Conservation (phyloP, 1,140 invertebrate species). For the Andricus grossulariae region DNA sequence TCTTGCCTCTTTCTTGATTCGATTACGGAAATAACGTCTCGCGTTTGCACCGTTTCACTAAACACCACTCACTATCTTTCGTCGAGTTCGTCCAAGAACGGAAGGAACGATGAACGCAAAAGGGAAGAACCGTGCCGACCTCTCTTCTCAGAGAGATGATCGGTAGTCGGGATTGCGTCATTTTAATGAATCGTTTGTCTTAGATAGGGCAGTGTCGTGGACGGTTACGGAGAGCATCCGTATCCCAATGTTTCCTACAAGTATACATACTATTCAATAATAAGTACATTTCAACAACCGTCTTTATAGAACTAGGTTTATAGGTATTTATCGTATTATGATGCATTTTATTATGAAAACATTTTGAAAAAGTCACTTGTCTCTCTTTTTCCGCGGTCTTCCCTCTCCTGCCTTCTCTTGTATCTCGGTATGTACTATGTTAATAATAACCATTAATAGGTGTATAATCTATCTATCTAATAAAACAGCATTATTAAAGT, state of each 20-base stretch:
- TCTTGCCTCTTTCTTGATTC: conserved; percentile 4
- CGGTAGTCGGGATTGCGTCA: neutral
- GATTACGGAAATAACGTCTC: conserved; percentile 14
- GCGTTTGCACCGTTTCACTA: conserved; percentile 26
- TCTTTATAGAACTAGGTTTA: conserved; percentile 69
- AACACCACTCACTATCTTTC: conserved; percentile 30
- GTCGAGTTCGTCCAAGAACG: neutral
- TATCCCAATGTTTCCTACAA: conserved; percentile 72
- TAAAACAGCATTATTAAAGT: conserved; percentile 79
- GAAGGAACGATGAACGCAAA: conserved; percentile 8
- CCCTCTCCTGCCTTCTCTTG: conserved; percentile 44
- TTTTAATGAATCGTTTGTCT: conserved; percentile 43
- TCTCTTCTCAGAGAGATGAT: neutral
- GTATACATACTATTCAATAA: conserved; percentile 70
- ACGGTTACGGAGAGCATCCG: conserved; percentile 72
- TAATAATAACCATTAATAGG: conserved; percentile 68
- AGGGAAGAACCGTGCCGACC: neutral
- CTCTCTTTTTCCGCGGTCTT: conserved; percentile 40
- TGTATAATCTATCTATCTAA: conserved; percentile 70
- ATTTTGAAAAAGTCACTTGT: conserved; percentile 39
- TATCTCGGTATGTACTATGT: conserved; percentile 51
- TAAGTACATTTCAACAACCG: conserved; percentile 73
- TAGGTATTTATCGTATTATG: conserved; percentile 59
- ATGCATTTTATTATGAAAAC: conserved; percentile 53
- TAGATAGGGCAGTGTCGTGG: conserved; percentile 72